Evolutionary conservation across 2,888 invertebrate species (phyloP), one percentile per base, ranked within the genome.

Genomic region (Anticlea derivata): DNA sequence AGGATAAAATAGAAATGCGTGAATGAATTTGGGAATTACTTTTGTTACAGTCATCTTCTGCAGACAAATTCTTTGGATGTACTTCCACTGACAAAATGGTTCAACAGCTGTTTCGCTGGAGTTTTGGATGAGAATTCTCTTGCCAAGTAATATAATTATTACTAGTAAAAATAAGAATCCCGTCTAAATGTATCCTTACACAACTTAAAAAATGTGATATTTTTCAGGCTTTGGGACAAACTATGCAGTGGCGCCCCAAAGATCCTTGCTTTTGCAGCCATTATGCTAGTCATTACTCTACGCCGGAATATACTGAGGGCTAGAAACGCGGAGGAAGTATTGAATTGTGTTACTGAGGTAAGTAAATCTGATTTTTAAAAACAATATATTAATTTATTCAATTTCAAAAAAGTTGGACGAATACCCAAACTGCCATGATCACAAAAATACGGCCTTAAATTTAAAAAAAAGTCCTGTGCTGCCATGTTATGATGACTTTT

Each of bases 191-290:
- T n/a, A n/a, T n/a, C n/a, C n/a, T n/a, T n/a, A n/a, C n/a, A n/a
- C n/a, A n/a, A n/a, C n/a, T n/a, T n/a, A n/a, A n/a, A n/a, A n/a
- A n/a, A n/a, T n/a, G n/a, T n/a, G n/a, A n/a, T n/a, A n/a, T 37
- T 38, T 35, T 64, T 50, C 63, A 96, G 96, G 75, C 94, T 97
- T 58, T 97, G 97, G 96, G 97, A 97, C 77, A 97, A 97, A 85
- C 87, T 97, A 23, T 94, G 96, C 71, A 96, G 96, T 29, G 97
- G 97, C 1, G 96, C 96, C 0, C 94, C 94, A 27, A 95, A 95
- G 84, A 95, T 97, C 66, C 89, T 97, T 34, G 93, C 95, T 0
- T 97, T 94, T 78, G 94, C 96, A 1, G 94, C 95, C 33, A 92
- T 96, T 10, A 94, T 95, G 65, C 86, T 96, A 39, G 86, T 96